Evolutionary conservation across 2,113 vertebrate genomes (phyloP).

Genomic region (Dolichallabes microphthalmus): DNA sequence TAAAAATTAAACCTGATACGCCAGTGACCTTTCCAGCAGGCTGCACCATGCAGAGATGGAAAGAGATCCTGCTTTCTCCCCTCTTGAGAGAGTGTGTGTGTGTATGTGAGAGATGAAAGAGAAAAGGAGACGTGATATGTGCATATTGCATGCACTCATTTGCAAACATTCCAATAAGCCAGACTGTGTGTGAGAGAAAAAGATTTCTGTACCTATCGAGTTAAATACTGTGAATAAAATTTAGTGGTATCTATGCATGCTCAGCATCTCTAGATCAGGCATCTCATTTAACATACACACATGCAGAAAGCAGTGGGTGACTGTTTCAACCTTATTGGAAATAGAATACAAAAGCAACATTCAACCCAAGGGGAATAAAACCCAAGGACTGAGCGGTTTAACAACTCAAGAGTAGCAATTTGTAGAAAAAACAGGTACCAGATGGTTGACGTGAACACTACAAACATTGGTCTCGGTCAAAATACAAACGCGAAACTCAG

Average conservation of each 20-base stretch:
- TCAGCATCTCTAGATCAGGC: conserved; percentile 65
- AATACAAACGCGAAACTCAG: background rate
- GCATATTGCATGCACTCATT: conserved; percentile 20
- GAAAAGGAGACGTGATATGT: conserved; percentile 35
- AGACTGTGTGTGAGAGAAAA: conserved; percentile 46
- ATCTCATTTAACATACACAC: conserved; percentile 40
- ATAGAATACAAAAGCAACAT: background rate
- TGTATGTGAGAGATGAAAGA: conserved; percentile 42
- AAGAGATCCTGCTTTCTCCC: conserved; percentile 27
- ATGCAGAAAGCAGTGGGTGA: background rate
- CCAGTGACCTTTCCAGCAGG: conserved; percentile 70
- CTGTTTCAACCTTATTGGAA: conserved; percentile 1
- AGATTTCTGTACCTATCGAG: conserved; percentile 68
- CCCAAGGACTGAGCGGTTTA: background rate
- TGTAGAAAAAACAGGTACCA: background rate
- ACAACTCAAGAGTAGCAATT: background rate
- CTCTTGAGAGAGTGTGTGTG: conserved; percentile 28
- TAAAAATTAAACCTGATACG: conserved; percentile 69
- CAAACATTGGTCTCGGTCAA: background rate
- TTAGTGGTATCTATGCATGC: background rate
- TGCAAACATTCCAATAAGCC: background rate
- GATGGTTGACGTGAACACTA: background rate
- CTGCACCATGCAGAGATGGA: conserved; percentile 51
- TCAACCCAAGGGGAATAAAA: background rate
- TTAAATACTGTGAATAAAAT: conserved; percentile 15